phyloP scores from a whole-genome alignment of 2,888 invertebrate genomes.

The Orchesella flavescens region DNA sequence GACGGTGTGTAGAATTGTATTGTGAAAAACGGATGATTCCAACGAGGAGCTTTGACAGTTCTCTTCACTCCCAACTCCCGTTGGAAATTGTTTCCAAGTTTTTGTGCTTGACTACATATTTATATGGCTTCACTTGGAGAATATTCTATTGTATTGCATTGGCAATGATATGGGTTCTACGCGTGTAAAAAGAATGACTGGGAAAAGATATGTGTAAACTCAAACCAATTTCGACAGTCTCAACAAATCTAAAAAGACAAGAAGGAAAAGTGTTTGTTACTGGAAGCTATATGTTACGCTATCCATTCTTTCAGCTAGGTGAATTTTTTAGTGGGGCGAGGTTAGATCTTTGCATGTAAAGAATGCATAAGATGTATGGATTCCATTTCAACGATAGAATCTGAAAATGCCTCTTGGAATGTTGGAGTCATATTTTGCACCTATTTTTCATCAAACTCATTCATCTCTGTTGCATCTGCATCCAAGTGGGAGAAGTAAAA shows the following conservation, averaged over 20 bases:
- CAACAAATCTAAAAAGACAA: conserved; percentile 8
- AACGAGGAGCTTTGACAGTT: not conserved
- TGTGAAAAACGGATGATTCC: conserved; percentile 24
- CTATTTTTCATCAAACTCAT: conserved; percentile 5
- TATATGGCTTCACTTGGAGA: no score
- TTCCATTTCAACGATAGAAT: conserved; percentile 4
- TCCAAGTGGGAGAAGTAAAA: no score
- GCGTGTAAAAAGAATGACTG: no score
- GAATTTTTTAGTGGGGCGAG: no score
- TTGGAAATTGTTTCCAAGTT: conserved; percentile 28
- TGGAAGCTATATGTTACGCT: no score
- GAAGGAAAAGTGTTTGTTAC: not conserved
- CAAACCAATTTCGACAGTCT: conserved; percentile 11
- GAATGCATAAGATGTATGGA: not conserved
- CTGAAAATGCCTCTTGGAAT: not conserved
- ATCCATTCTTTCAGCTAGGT: no score
- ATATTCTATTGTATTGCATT: no score
- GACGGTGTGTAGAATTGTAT: not conserved
- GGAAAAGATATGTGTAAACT: not conserved
- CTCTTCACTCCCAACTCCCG: conserved; percentile 31
- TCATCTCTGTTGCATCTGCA: no score
- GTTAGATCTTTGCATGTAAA: no score
- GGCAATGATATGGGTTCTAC: no score
- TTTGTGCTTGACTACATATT: no score
- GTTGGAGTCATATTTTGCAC: conserved; percentile 28